Evolutionary conservation across 1,140 invertebrate genomes (phyloP).

Genomic region (Ruditapes philippinarum): DNA sequence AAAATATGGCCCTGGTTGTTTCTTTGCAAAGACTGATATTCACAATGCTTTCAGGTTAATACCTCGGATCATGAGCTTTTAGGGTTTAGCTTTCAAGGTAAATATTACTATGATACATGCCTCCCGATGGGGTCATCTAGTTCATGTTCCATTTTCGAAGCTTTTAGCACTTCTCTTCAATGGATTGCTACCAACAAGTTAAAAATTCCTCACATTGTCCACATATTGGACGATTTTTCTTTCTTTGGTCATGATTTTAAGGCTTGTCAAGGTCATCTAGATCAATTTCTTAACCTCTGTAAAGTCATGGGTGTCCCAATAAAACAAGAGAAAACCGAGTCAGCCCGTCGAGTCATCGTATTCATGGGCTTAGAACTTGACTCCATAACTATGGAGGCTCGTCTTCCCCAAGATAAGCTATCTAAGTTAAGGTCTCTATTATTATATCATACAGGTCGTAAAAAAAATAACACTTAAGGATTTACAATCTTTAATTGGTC

Average conservation of each 20-base stretch:
- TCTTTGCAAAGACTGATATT: slow-evolving; percentile 23
- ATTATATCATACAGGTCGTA: slow-evolving; percentile 28
- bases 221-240: slow-evolving; percentile 65
- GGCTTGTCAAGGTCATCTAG: not conserved
- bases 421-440: slow-evolving; percentile 23
- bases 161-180: slow-evolving; percentile 59
- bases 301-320: slow-evolving; percentile 23
- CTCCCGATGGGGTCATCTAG: slow-evolving; percentile 18
- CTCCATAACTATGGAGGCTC: not conserved
- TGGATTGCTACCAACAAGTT: not conserved
- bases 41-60: not conserved
- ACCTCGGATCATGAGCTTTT: slow-evolving; percentile 27
- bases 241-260: slow-evolving; percentile 24
- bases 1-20: not conserved
- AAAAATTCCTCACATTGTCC: not conserved
- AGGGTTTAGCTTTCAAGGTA: slow-evolving; percentile 11
- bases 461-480: not conserved
- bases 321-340: slow-evolving; percentile 43
- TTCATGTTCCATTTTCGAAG: slow-evolving; percentile 63
- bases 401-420: slow-evolving; percentile 46
- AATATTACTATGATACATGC: slow-evolving; percentile 54
- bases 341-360: not conserved
- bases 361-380: slow-evolving; percentile 53
- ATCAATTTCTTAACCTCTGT: not conserved
- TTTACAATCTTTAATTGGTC: not conserved